These are phyloP conservation scores for Typhlichthys eigenmanni DNA, from an alignment of 2,797 vertebrate species.

Conservation along the genomic window DNA sequence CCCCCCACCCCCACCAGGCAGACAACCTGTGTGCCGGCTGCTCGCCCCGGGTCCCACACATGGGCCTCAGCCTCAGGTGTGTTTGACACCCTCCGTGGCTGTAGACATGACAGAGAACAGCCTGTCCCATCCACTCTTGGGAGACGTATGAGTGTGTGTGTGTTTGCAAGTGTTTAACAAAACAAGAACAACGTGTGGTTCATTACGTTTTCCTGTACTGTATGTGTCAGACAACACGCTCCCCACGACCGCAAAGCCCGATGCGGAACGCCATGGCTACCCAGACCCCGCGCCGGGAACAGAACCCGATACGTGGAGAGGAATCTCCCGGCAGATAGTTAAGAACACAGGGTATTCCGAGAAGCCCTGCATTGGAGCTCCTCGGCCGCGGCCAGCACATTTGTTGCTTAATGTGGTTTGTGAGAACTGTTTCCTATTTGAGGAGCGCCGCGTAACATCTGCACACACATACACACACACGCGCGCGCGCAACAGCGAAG, in stretches of 20 bases:
- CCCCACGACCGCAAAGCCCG: slow-evolving; percentile 52
- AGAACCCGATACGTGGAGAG: slow-evolving; percentile 71
- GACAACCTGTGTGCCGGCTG: slow-evolving; percentile 58
- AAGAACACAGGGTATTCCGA: slow-evolving; percentile 77
- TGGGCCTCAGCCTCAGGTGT: slow-evolving; percentile 28
- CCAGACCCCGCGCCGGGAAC: slow-evolving; percentile 68
- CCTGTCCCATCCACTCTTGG: slow-evolving; percentile 30
- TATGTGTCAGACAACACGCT: slow-evolving; percentile 62
- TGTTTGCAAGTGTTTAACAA: slow-evolving; percentile 37
- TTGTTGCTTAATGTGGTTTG: slow-evolving; percentile 72
- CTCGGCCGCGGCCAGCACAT: slow-evolving; percentile 54
- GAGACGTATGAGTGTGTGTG: slow-evolving; percentile 57
- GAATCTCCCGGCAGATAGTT: slow-evolving; percentile 74
- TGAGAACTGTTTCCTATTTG: slow-evolving; percentile 66
- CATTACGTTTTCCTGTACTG: slow-evolving; percentile 59
- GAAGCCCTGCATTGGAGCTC: slow-evolving; percentile 62
- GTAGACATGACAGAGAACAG: slow-evolving; percentile 41
- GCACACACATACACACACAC: neutral
- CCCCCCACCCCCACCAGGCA: slow-evolving; percentile 50
- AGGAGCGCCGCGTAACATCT: slow-evolving; percentile 62
- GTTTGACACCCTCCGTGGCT: slow-evolving; percentile 36
- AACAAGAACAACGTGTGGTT: slow-evolving; percentile 55
- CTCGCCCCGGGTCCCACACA: slow-evolving; percentile 37
- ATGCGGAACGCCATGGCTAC: slow-evolving; percentile 29
- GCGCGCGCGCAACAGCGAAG: slow-evolving; percentile 55